phyloP scores from a whole-genome alignment of 1,140 invertebrate species.

The Gerris buenoi region DNA sequence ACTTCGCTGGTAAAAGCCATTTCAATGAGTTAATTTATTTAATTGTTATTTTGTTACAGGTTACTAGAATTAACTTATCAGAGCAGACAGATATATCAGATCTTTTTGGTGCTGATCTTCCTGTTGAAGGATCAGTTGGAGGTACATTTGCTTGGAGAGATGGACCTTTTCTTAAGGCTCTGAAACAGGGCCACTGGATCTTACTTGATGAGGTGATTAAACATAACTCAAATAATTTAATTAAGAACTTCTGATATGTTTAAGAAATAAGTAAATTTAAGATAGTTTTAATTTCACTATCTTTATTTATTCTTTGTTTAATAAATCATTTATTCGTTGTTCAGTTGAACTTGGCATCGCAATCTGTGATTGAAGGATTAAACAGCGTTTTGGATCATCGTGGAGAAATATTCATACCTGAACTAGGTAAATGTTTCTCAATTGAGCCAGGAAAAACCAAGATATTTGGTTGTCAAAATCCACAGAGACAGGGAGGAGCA shows the following conservation, averaged over 20 bases:
- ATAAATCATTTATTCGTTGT: too few species aligned
- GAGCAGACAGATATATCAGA: slow-evolving; percentile 98
- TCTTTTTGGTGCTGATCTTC: slow-evolving; percentile 94
- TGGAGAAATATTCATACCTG: slow-evolving; percentile 89
- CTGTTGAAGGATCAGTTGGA: slow-evolving; percentile 66
- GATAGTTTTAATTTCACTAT: too few species aligned
- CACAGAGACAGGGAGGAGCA: slow-evolving; percentile 86
- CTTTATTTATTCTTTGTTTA: too few species aligned
- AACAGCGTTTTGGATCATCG: slow-evolving; percentile 98
- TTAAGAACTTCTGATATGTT: too few species aligned
- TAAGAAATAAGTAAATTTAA: too few species aligned
- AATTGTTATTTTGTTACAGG: too few species aligned
- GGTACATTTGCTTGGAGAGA: slow-evolving; percentile 91
- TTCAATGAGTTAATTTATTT: too few species aligned
- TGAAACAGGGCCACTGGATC: slow-evolving; percentile 89
- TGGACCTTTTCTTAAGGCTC: slow-evolving; percentile 82
- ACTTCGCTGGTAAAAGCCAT: too few species aligned
- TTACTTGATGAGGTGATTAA: slow-evolving; percentile 95
- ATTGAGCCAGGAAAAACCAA: slow-evolving; percentile 52
- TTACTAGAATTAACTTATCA: slow-evolving; percentile 91
- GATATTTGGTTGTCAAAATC: slow-evolving; percentile 97
- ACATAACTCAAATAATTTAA: too few species aligned
- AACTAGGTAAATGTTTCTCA: slow-evolving; percentile 74
- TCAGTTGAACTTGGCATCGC: slow-evolving; percentile 85
- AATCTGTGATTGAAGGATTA: slow-evolving; percentile 92